A percentile compares a stretch with the other conserved stretches of the same genome.
These are phyloP conservation scores for Stenopsyche tienmushanensis DNA, from an alignment of 1,140 invertebrate genomes.

Conservation along the genomic window DNA sequence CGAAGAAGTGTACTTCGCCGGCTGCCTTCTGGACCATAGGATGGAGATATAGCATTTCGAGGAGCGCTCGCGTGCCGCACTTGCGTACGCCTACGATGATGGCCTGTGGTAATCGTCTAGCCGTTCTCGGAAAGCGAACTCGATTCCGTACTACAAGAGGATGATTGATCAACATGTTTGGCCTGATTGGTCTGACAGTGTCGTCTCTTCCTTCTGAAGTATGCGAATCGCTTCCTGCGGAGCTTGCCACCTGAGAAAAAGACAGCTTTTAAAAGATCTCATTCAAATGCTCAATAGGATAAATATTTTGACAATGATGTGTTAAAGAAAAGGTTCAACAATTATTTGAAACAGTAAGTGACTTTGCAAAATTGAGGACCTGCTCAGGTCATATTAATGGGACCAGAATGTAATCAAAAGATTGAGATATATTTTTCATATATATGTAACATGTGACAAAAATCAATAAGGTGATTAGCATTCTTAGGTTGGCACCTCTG, in stretches of 20 bases:
- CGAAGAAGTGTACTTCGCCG: slow-evolving; percentile 93
- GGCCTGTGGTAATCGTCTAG: slow-evolving; percentile 67
- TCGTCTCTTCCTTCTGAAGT: slow-evolving; percentile 26
- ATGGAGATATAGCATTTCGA: slow-evolving; percentile 94
- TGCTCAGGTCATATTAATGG: too few relatives aligned
- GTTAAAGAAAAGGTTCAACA: not conserved
- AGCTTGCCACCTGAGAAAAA: slow-evolving; percentile 35
- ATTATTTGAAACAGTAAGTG: too few relatives aligned
- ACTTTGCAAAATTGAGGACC: too few relatives aligned
- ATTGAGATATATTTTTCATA: too few relatives aligned
- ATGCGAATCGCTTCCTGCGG: slow-evolving; percentile 15
- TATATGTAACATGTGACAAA: too few relatives aligned
- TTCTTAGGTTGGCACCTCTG: too few relatives aligned
- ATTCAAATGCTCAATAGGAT: not conserved
- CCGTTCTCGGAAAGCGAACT: slow-evolving; percentile 28
- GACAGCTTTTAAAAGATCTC: not conserved
- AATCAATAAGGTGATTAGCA: too few relatives aligned
- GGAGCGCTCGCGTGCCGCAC: slow-evolving; percentile 87
- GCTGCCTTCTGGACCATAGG: slow-evolving; percentile 90
- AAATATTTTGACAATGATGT: not conserved
- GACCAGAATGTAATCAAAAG: too few relatives aligned
- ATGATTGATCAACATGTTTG: slow-evolving; percentile 47
- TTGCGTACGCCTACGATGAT: slow-evolving; percentile 94
- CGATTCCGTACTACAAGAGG: slow-evolving; percentile 44
- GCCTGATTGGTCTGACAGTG: slow-evolving; percentile 42